Conservation (phyloP, 2,797 vertebrate species). For the Lagorchestes hirsutus region DNA sequence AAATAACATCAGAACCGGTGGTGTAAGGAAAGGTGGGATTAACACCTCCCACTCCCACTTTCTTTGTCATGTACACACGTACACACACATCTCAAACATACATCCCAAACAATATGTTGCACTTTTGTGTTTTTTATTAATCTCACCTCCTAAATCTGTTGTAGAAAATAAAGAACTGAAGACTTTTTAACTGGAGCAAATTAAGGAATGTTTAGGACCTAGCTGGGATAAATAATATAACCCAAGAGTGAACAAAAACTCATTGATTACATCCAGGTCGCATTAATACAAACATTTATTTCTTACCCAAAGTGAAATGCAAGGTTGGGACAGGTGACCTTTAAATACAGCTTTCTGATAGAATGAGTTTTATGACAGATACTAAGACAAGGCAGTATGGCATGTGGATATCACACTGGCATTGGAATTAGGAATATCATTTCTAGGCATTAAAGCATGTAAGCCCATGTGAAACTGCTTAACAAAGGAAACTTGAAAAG, state of each 20-base stretch:
- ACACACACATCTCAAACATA: too few relatives aligned
- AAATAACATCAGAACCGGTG: neutral
- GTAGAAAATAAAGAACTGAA: neutral
- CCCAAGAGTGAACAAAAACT: neutral
- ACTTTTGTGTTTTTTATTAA: neutral
- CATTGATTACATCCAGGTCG: neutral
- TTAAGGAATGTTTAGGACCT: neutral
- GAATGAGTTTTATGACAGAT: neutral
- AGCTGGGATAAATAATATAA: neutral
- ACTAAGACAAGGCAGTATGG: neutral
- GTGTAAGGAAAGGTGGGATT: neutral
- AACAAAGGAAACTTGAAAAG: neutral
- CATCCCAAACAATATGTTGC: neutral
- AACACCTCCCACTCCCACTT: neutral
- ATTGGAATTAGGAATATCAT: neutral
- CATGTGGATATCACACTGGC: neutral
- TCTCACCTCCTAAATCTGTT: neutral
- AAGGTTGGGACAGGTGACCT: neutral
- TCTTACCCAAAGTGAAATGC: neutral
- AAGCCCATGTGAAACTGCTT: neutral
- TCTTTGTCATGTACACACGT: neutral
- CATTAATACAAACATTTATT: neutral
- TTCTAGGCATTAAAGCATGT: rapidly evolving
- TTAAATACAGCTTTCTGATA: neutral
- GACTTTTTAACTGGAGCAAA: neutral